These are phyloP conservation scores for Magallana ariakensis DNA, from an alignment of 1,140 invertebrate species.

Conservation along the genomic window DNA sequence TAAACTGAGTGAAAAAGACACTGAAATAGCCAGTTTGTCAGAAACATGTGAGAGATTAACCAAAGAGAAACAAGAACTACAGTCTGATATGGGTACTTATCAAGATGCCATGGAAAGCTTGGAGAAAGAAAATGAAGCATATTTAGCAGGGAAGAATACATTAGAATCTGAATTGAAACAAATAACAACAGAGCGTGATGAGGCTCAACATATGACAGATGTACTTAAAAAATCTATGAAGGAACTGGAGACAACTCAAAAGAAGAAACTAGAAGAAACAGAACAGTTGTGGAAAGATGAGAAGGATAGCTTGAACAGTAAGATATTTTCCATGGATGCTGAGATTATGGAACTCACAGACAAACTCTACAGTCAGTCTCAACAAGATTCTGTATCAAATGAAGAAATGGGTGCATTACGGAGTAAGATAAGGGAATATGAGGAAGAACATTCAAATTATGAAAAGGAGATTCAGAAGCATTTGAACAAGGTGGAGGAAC, in stretches of 20 bases:
- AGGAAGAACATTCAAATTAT: slow-evolving; percentile 34
- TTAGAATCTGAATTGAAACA: slow-evolving; percentile 51
- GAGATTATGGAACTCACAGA: slow-evolving; percentile 56
- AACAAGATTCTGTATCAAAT: slow-evolving; percentile 45
- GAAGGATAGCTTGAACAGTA: slow-evolving; percentile 41
- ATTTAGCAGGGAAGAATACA: slow-evolving; percentile 47
- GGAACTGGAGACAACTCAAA: slow-evolving; percentile 36
- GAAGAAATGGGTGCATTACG: slow-evolving; percentile 32
- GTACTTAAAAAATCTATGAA: slow-evolving; percentile 38
- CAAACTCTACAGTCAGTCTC: slow-evolving; percentile 39
- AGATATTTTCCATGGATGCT: slow-evolving; percentile 52
- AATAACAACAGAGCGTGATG: slow-evolving; percentile 49
- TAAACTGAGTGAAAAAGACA: slow-evolving; percentile 49
- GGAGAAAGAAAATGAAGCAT: slow-evolving; percentile 56
- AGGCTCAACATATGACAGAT: slow-evolving; percentile 31
- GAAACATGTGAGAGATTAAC: slow-evolving; percentile 43
- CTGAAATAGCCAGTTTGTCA: slow-evolving; percentile 43
- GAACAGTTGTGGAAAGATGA: slow-evolving; percentile 30
- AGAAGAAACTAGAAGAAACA: slow-evolving; percentile 15
- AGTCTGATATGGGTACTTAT: slow-evolving; percentile 52
- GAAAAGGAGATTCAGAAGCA: slow-evolving; percentile 26
- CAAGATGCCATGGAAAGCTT: slow-evolving; percentile 62
- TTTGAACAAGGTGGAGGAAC: slow-evolving; percentile 32
- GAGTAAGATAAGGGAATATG: neutral
- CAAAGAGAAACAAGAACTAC: slow-evolving; percentile 50